Evolutionary conservation across 2,797 vertebrate species (phyloP), one percentile per base, ranked within the genome.

Genomic region (Parambassis ranga): DNA sequence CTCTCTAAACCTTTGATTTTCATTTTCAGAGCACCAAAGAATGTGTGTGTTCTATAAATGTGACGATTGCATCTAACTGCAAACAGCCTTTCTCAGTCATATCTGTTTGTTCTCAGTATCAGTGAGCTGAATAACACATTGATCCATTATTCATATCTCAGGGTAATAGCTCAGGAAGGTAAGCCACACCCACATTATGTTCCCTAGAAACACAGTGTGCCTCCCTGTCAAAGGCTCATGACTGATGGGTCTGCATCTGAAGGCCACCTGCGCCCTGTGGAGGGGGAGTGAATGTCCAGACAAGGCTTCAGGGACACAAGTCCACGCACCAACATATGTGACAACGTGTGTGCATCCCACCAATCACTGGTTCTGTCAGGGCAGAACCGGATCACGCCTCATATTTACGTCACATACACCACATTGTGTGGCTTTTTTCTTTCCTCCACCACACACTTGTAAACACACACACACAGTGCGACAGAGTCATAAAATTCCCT

Each of bases 261-360:
- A 82, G 65, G 79, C 75, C 80, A 79, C 75, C 71, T 77, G 61
- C 87, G 82, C 70, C 83, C 82, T 86, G 13, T 84, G 75, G 69
- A 62, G 43, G 42, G 67, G 52, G 84, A 65, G 47, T 27, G 37
- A 72, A 79, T 56, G 50, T 44, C 20, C 23, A 36, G 14, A 8
- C 10, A 1, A 33, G 27, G 49, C 53, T n/a, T n/a, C n/a, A n/a
- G n/a, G n/a, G n/a, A n/a, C n/a, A n/a, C n/a, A n/a, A n/a, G n/a
- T n/a, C n/a, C n/a, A n/a, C n/a, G n/a, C n/a, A n/a, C n/a, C n/a
- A n/a, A 50, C 44, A 60, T 41, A 51, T 32, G 27, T 65, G 37
- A 35, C 38, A 30, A 42, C 38, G 18, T 44, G 14, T 38, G 39
- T 39, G 58, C 51, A 9, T 18, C 44, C 35, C 18, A 69, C 39